Base-by-base conservation (phyloP, 2,797 vertebrate species). In the Clamator glandarius region DNA sequence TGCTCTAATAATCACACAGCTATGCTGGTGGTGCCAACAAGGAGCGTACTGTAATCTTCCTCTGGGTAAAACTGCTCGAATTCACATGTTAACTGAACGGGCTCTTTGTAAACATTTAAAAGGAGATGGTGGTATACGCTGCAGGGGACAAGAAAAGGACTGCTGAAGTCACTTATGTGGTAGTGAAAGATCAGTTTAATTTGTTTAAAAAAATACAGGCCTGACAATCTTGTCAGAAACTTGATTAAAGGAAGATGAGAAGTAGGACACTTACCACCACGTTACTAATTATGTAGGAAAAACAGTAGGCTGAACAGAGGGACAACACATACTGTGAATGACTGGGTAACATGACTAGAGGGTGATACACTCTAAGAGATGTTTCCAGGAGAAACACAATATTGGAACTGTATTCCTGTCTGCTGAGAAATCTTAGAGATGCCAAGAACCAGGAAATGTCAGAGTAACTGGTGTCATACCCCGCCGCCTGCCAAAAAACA, bases 361-460 rank as follows among this genome's bases (percentile, higher is more conserved):
- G 28, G 46, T 5, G 5, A 68, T 23, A 76, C 1, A 31, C 26
- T 52, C 11, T 18, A 42, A 42, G n/a, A 88, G 35, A 59, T 29
- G 39, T n/a, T 86, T 88, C 19, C 44, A 77, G 46, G 42, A 92
- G 78, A 84, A 85, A 96, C 26, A 62, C 24, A 55, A 29, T 52
- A 75, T 86, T 58, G 90, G 54, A 95, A 69, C 73, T 86, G 55
- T 44, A 81, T 72, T 84, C 69, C 24, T n/a, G 52, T 42, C 63
- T 57, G 63, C 78, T 74, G 75, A 84, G 78, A 90, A 82, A 89
- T 8, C 70, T 69, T 67, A 70, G 44, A 51, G 63, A 92, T 66
- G 55, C 74, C 80, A 90, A 90, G 58, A 91, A 92, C 21, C 63
- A 89, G 90, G 70, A 94, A 95, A 85, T 46, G n/a, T 63, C 75